These are phyloP conservation scores for Leptogaster cylindrica DNA, from an alignment of 2,888 invertebrate genomes.

Conservation along the genomic window DNA sequence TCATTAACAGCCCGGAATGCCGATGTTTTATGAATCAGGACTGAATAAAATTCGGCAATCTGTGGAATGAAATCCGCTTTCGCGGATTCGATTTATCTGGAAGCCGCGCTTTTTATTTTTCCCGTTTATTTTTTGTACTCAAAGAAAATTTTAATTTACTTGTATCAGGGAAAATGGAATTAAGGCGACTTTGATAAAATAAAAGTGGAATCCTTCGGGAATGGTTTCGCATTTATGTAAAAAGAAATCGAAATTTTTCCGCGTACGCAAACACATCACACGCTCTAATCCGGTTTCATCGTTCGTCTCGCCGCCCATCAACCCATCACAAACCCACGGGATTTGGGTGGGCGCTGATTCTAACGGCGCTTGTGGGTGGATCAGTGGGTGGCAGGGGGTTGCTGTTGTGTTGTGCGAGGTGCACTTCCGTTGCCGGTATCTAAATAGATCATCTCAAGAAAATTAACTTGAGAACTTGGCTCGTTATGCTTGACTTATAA, in stretches of 20 bases:
- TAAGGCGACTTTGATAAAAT: background rate
- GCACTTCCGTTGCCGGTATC: constrained; percentile 6
- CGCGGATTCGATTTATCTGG: background rate
- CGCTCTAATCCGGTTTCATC: background rate
- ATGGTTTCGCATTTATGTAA: background rate
- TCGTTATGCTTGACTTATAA: constrained; percentile 29
- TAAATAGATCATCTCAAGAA: constrained; percentile 36
- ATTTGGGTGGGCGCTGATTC: background rate
- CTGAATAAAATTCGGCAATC: constrained; percentile 14
- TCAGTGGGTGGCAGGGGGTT: background rate
- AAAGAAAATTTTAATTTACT: constrained; percentile 15
- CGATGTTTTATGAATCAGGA: constrained; percentile 1
- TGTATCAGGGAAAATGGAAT: constrained; percentile 18
- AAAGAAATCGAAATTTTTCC: background rate
- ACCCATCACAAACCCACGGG: background rate
- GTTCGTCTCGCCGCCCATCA: background rate
- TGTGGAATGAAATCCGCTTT: constrained; percentile 10
- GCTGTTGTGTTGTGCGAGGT: background rate
- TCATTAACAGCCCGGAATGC: background rate
- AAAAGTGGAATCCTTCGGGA: background rate
- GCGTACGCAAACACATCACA: background rate
- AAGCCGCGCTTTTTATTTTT: background rate
- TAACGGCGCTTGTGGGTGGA: background rate
- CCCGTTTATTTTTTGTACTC: too few species aligned
- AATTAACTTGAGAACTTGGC: constrained; percentile 32